Base-by-base conservation (phyloP, 2,113 vertebrate genomes). In the Xenopus borealis region DNA sequence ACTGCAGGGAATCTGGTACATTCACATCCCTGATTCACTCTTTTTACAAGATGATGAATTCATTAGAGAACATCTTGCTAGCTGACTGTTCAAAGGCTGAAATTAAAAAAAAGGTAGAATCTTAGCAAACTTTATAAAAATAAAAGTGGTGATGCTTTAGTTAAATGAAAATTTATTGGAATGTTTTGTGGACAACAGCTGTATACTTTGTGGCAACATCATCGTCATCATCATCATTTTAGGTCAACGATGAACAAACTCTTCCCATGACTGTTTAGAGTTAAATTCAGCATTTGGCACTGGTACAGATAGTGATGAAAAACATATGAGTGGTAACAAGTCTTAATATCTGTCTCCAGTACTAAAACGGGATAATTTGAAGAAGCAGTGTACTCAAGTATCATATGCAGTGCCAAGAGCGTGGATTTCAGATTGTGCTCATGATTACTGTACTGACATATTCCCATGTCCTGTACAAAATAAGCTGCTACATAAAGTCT, bases 261-360 rank as follows among this genome's bases (percentile, higher is more conserved):
- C 86, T 85, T 85, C 85, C 80, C 85, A 86, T 88, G 85, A 86
- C 89, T 81, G 82, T 89, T 27, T 89, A 90, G 89, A 88, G 93
- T 90, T 90, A 90, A 91, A 82, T 85, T 86, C 91, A 90, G 85
- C 85, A 87, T 83, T 87, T 98, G 96, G 95, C 93, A 85, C 66
- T 10, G 79, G 83, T 90, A 92, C 94, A 97, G 87, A 88, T 83
- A 86, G 82, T 94, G 94, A 97, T 95, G 93, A 91, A 92, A 95
- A 96, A 92, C 95, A 95, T 84, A 93, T 94, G 95, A 94, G 84
- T 86, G 86, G 87, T 86, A 93, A 94, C 92, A 90, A 92, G 86
- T 90, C 85, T 93, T 88, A 93, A 89, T 89, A 88, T 90, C 76
- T 84, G 86, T 90, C 80, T 84, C 88, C 91, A 93, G 86, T 85